These are phyloP conservation scores for Pygmarrhopalites habei DNA, from an alignment of 1,140 invertebrate species.

Conservation along the genomic window DNA sequence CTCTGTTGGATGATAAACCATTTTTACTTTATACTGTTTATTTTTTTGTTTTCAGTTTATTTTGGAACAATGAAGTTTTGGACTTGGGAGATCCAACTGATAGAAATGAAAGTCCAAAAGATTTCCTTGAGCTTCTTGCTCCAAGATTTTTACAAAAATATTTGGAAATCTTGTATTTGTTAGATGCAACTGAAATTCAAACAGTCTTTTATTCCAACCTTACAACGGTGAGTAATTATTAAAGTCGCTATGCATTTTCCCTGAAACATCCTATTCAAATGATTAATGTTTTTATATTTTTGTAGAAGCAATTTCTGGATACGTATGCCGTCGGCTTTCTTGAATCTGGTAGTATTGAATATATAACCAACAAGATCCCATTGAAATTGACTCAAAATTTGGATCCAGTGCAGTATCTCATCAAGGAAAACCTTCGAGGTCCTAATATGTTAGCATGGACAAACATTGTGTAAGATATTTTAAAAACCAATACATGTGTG, in stretches of 20 bases:
- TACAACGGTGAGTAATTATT: no score
- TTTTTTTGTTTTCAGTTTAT: slow-evolving; percentile 1
- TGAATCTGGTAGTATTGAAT: neutral
- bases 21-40: neutral
- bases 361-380: neutral
- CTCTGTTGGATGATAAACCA: no score
- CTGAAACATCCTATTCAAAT: no score
- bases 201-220: neutral
- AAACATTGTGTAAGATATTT: slow-evolving; percentile 16
- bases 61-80: slow-evolving; percentile 7
- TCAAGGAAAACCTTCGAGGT: slow-evolving; percentile 4
- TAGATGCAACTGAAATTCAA: slow-evolving; percentile 9
- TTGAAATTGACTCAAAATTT: neutral
- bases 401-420: neutral
- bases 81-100: neutral
- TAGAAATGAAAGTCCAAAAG: neutral
- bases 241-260: no score
- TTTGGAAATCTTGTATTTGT: slow-evolving; percentile 4
- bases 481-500: no score
- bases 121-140: neutral
- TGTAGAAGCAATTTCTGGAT: neutral
- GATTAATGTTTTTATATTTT: no score
- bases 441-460: slow-evolving; percentile 3
- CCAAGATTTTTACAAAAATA: slow-evolving; percentile 10
- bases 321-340: neutral